Percentiles rank a stretch among this genome's conserved stretches.
These are phyloP conservation scores for Ispidina picta DNA, from an alignment of 2,797 vertebrate species.

Conservation along the genomic window DNA sequence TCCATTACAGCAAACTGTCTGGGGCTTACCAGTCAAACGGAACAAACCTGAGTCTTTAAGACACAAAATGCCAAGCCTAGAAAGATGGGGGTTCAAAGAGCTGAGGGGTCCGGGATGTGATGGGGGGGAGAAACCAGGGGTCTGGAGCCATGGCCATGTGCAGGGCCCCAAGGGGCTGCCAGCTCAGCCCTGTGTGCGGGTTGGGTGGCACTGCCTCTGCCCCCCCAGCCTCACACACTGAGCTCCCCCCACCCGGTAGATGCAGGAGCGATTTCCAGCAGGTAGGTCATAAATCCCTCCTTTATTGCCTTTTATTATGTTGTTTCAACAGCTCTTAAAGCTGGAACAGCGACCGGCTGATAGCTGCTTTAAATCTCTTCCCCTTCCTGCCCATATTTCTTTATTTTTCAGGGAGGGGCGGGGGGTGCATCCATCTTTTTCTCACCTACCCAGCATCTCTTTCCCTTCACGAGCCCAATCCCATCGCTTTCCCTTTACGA, in stretches of 20 bases:
- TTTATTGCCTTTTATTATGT: slow-evolving; percentile 86
- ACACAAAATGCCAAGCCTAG: background rate
- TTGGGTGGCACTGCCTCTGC: rapidly evolving
- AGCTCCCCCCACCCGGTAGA: slow-evolving; percentile 4
- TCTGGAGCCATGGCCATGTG: background rate
- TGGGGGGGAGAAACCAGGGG: background rate
- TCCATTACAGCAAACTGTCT: slow-evolving; percentile 7
- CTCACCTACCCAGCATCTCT: background rate
- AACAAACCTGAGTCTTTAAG: slow-evolving; percentile 25
- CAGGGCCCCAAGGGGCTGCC: background rate
- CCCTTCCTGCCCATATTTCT: slow-evolving; percentile 77
- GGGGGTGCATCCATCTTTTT: slow-evolving; percentile 4
- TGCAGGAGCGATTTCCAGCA: slow-evolving; percentile 67
- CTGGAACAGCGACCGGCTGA: slow-evolving; percentile 74
- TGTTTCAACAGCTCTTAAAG: slow-evolving; percentile 85
- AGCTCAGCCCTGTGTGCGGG: rapidly evolving
- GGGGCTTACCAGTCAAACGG: slow-evolving; percentile 19
- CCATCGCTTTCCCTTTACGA: slow-evolving; percentile 49
- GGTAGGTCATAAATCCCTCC: slow-evolving; percentile 74
- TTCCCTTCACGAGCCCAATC: slow-evolving; percentile 68
- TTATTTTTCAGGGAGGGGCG: slow-evolving; percentile 26
- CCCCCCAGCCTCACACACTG: background rate
- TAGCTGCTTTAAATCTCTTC: slow-evolving; percentile 80
- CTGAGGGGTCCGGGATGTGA: background rate
- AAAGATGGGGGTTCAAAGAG: background rate